Conservation (phyloP, 2,113 vertebrate genomes). For the Nerophis ophidion region DNA sequence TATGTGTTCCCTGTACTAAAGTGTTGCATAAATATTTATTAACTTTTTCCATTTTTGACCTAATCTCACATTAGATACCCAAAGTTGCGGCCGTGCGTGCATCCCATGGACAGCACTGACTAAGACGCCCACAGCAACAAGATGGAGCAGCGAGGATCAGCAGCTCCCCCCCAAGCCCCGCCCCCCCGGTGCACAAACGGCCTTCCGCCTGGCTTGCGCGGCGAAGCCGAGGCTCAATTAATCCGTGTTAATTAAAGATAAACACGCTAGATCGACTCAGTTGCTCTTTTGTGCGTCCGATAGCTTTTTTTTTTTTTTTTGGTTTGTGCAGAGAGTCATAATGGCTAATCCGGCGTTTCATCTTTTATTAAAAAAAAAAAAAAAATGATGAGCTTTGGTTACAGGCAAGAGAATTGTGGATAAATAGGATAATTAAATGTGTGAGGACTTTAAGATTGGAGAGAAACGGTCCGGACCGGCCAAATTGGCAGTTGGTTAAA, state of each 20-base stretch:
- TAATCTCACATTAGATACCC: not conserved
- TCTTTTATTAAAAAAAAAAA: slow-evolving; percentile 24
- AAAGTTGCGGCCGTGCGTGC: not conserved
- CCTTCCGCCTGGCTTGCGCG: slow-evolving; percentile 49
- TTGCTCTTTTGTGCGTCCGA: slow-evolving; percentile 38
- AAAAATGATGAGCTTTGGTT: slow-evolving; percentile 26
- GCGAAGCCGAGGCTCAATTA: slow-evolving; percentile 58
- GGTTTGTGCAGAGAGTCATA: slow-evolving; percentile 32
- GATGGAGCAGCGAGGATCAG: slow-evolving; percentile 36
- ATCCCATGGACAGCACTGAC: not conserved
- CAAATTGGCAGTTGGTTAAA: slow-evolving; percentile 29
- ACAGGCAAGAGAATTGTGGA: slow-evolving; percentile 1
- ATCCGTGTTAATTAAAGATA: slow-evolving; percentile 69
- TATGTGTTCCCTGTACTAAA: no score
- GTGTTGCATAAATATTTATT: no score
- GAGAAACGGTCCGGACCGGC: slow-evolving; percentile 10
- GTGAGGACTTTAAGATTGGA: not conserved
- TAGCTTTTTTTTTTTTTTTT: slow-evolving; percentile 42
- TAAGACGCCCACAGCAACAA: slow-evolving; percentile 4
- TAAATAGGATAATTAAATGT: slow-evolving; percentile 42
- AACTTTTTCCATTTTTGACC: no score
- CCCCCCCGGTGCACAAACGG: slow-evolving; percentile 47
- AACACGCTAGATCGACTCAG: slow-evolving; percentile 50
- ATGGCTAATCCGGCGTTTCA: slow-evolving; percentile 45
- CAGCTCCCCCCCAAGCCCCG: no score